phyloP scores from a whole-genome alignment of 2,888 invertebrate species.

The Lithophane socia region DNA sequence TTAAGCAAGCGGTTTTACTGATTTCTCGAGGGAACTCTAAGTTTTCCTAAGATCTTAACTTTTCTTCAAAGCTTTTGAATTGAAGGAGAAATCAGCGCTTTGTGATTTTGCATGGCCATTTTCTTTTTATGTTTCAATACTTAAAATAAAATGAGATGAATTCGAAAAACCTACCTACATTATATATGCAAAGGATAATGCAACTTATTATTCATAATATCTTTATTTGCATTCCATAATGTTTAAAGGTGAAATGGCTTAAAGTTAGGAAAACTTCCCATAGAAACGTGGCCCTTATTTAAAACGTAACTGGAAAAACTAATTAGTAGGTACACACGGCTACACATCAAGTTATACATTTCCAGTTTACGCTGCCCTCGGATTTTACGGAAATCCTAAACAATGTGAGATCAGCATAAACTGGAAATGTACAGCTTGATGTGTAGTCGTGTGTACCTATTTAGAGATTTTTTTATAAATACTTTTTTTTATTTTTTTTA shows the following conservation, averaged over 20 bases:
- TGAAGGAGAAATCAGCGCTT: conserved; percentile 36
- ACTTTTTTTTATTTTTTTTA: too few relatives aligned
- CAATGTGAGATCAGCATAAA: too few relatives aligned
- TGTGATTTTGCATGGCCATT: conserved; percentile 32
- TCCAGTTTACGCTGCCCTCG: too few relatives aligned
- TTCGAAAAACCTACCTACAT: not conserved
- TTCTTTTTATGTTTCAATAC: conserved; percentile 20
- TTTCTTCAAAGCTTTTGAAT: conserved; percentile 43
- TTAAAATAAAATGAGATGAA: not conserved
- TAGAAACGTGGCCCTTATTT: not conserved
- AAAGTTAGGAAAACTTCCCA: too few relatives aligned
- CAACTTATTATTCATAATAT: too few relatives aligned
- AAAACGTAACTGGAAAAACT: not conserved
- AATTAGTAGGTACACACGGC: too few relatives aligned
- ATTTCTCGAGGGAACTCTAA: conserved; percentile 60
- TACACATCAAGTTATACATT: too few relatives aligned
- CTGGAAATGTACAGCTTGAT: too few relatives aligned
- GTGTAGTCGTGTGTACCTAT: too few relatives aligned
- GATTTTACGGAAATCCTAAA: too few relatives aligned
- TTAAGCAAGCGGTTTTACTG: conserved; percentile 56
- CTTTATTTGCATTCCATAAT: too few relatives aligned
- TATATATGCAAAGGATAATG: not conserved
- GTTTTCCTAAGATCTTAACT: conserved; percentile 49
- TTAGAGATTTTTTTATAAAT: not conserved
- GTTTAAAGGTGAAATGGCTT: too few relatives aligned